These are phyloP conservation scores for Crocallis elinguaria DNA, from an alignment of 2,888 invertebrate genomes.

Conservation along the genomic window DNA sequence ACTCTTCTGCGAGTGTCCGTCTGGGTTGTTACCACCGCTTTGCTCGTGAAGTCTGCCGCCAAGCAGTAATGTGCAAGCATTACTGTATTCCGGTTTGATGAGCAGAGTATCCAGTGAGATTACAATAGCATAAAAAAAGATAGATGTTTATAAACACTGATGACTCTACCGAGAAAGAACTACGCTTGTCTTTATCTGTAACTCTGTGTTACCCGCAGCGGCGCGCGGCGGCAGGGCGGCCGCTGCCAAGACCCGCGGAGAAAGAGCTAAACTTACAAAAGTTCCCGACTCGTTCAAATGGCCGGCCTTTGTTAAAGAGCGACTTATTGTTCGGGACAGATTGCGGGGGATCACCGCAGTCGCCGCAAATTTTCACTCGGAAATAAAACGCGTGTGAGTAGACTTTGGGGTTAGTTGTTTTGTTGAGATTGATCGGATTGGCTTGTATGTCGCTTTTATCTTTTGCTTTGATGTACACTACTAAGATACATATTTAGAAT, in stretches of 20 bases:
- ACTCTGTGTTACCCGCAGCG: neutral
- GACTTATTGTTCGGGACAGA: conserved; percentile 84
- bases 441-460: conserved; percentile 3
- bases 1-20: no score
- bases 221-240: conserved; percentile 50
- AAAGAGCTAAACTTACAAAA: conserved; percentile 84
- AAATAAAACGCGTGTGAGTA: conserved; percentile 40
- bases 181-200: neutral
- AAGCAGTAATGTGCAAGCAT: no score
- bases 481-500: no score
- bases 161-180: no score
- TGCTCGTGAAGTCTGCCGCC: no score
- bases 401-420: conserved; percentile 34
- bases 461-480: conserved; percentile 3
- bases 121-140: no score
- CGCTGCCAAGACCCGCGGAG: conserved; percentile 78
- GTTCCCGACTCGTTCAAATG: conserved; percentile 83
- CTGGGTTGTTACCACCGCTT: no score
- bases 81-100: no score
- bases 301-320: conserved; percentile 82
- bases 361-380: conserved; percentile 59
- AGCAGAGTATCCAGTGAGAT: no score
- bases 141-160: no score
- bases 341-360: conserved; percentile 77
- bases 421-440: conserved; percentile 18